A percentile compares a stretch with the other conserved stretches of the same genome.
phyloP scores from a whole-genome alignment of 1,140 invertebrate genomes.

The Heterodera carotae region DNA sequence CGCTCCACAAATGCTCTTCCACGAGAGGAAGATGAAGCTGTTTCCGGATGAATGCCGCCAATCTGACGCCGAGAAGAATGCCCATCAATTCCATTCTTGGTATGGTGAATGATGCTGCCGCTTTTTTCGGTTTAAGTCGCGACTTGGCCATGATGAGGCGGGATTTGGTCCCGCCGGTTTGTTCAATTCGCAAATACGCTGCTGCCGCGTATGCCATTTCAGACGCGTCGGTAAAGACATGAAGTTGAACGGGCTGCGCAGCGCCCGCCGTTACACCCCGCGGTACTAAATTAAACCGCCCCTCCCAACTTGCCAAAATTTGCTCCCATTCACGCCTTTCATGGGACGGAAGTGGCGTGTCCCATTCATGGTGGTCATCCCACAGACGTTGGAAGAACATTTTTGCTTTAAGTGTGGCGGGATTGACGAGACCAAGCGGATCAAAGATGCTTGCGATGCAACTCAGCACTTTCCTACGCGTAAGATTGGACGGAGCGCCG shows the following conservation, averaged over 20 bases:
- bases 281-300: background rate
- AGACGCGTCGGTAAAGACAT: slow-evolving; percentile 10
- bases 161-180: background rate
- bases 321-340: background rate
- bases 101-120: background rate
- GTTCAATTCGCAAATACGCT: slow-evolving; percentile 2
- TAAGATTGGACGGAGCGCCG: background rate
- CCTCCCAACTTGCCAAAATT: slow-evolving; percentile 2
- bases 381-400: slow-evolving; percentile 30
- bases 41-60: slow-evolving; percentile 1
- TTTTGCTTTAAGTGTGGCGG: slow-evolving; percentile 8
- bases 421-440: slow-evolving; percentile 14
- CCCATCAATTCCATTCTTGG: slow-evolving; percentile 12
- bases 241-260: background rate
- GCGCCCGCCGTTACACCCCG: background rate
- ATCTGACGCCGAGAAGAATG: background rate
- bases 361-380: slow-evolving; percentile 8
- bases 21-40: background rate
- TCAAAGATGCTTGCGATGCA: slow-evolving; percentile 8
- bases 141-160: background rate
- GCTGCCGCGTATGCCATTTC: slow-evolving; percentile 15
- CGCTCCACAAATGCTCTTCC: background rate
- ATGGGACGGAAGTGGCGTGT: background rate
- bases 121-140: background rate
- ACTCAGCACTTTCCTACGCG: slow-evolving; percentile 9